These are phyloP conservation scores for Lycorma delicatula DNA, from an alignment of 1,140 invertebrate species.

Conservation along the genomic window DNA sequence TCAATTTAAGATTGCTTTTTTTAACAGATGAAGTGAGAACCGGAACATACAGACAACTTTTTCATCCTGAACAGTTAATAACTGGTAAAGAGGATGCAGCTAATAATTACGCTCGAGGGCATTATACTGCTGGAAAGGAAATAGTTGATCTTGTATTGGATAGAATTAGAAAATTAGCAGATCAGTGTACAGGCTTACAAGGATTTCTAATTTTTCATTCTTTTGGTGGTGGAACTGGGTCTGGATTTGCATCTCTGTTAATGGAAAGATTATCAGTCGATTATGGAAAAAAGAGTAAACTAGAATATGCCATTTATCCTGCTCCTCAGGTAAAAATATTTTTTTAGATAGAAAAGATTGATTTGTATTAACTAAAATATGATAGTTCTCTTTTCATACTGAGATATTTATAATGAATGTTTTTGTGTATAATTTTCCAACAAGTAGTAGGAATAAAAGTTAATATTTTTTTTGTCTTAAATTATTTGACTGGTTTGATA, in stretches of 20 bases:
- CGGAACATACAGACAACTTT: constrained; percentile 49
- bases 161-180: constrained; percentile 59
- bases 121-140: constrained; percentile 69
- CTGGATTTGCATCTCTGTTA: constrained; percentile 55
- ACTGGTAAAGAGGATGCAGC: constrained; percentile 58
- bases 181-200: constrained; percentile 72
- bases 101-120: constrained; percentile 57
- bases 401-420: too few relatives aligned
- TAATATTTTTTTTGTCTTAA: too few relatives aligned
- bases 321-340: constrained; percentile 49
- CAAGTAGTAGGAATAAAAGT: too few relatives aligned
- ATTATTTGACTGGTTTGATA: too few relatives aligned
- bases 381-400: too few relatives aligned
- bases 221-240: constrained; percentile 86
- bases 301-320: constrained; percentile 61
- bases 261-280: constrained; percentile 59
- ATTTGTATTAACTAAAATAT: too few relatives aligned
- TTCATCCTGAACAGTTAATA: constrained; percentile 53
- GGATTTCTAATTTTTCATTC: constrained; percentile 80
- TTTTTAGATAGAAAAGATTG: constrained; percentile 37
- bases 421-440: too few relatives aligned
- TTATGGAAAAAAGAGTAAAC: constrained; percentile 60
- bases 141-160: constrained; percentile 63
- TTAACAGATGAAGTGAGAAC: constrained; percentile 51
- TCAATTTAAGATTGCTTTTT: too few relatives aligned